Conservation (phyloP, 2,888 invertebrate genomes). For the Silvanus unidentatus region DNA sequence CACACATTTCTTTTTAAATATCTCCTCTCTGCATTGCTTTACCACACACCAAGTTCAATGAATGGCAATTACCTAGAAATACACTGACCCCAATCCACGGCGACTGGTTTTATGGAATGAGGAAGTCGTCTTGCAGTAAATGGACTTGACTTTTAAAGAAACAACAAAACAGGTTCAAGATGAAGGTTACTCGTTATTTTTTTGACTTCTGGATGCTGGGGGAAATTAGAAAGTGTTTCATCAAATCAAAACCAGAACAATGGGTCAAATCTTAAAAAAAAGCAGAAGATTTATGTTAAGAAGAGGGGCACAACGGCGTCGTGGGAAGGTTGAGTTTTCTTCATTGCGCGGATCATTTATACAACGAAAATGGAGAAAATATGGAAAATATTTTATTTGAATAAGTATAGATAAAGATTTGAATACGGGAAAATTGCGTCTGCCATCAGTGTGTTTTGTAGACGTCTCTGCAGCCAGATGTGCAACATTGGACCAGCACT, state of each 20-base stretch:
- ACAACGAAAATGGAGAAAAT: too few relatives aligned
- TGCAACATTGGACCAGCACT: slow-evolving; percentile 20
- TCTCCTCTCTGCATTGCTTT: neutral
- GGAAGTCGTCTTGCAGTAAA: slow-evolving; percentile 22
- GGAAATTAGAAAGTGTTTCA: slow-evolving; percentile 39
- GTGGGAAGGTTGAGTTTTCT: too few relatives aligned
- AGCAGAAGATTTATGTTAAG: neutral
- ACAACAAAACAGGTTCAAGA: slow-evolving; percentile 23
- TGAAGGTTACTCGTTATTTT: slow-evolving; percentile 17
- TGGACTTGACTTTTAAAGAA: slow-evolving; percentile 16
- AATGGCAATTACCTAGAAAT: slow-evolving; percentile 41
- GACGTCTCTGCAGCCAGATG: slow-evolving; percentile 7
- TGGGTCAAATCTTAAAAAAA: slow-evolving; percentile 21
- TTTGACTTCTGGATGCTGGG: slow-evolving; percentile 12
- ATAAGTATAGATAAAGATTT: too few relatives aligned
- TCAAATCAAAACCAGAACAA: slow-evolving; percentile 32
- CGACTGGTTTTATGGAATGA: slow-evolving; percentile 40
- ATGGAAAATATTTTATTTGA: too few relatives aligned
- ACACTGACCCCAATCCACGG: slow-evolving; percentile 39
- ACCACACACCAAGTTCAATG: slow-evolving; percentile 34
- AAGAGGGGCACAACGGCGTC: too few relatives aligned
- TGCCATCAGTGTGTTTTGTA: too few relatives aligned
- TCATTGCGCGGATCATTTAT: too few relatives aligned
- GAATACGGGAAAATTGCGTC: too few relatives aligned
- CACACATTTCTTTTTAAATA: too few relatives aligned